phyloP scores from a whole-genome alignment of 2,113 vertebrate species.

The Triplophysa dalaica region DNA sequence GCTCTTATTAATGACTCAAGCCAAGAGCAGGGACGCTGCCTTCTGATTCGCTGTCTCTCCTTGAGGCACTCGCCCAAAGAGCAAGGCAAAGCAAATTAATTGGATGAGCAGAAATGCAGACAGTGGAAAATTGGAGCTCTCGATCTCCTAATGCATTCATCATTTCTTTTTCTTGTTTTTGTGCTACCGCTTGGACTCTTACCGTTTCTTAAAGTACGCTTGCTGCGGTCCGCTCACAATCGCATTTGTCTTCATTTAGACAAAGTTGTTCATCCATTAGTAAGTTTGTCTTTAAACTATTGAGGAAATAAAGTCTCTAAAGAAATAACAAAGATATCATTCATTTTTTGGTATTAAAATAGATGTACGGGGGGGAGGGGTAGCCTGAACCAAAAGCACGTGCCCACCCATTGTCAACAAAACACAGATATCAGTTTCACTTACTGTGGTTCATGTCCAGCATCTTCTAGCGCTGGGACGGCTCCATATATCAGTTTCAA shows the following conservation, averaged over 20 bases:
- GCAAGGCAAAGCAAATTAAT: slow-evolving; percentile 51
- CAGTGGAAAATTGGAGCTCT: slow-evolving; percentile 56
- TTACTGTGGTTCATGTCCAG: too few species aligned
- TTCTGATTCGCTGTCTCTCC: slow-evolving; percentile 39
- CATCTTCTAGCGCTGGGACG: too few species aligned
- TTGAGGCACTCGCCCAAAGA: slow-evolving; percentile 47
- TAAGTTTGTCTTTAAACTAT: slow-evolving; percentile 10
- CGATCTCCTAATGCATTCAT: slow-evolving; percentile 43
- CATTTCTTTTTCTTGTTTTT: slow-evolving; percentile 44
- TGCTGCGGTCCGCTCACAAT: neutral
- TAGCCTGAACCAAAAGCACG: too few species aligned
- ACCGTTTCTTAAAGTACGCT: slow-evolving; percentile 22
- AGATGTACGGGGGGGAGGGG: neutral
- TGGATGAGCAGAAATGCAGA: slow-evolving; percentile 57
- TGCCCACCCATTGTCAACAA: too few species aligned
- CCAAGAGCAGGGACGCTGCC: slow-evolving; percentile 15
- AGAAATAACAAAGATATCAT: neutral
- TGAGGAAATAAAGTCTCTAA: neutral
- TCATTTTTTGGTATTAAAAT: neutral
- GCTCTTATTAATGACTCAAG: slow-evolving; percentile 52
- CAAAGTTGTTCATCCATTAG: neutral
- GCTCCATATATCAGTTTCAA: too few species aligned
- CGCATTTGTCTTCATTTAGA: slow-evolving; percentile 26
- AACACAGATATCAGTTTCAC: too few species aligned
- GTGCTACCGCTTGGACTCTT: slow-evolving; percentile 26